phyloP scores from a whole-genome alignment of 2,113 vertebrate genomes.

The Hemiscyllium ocellatum region DNA sequence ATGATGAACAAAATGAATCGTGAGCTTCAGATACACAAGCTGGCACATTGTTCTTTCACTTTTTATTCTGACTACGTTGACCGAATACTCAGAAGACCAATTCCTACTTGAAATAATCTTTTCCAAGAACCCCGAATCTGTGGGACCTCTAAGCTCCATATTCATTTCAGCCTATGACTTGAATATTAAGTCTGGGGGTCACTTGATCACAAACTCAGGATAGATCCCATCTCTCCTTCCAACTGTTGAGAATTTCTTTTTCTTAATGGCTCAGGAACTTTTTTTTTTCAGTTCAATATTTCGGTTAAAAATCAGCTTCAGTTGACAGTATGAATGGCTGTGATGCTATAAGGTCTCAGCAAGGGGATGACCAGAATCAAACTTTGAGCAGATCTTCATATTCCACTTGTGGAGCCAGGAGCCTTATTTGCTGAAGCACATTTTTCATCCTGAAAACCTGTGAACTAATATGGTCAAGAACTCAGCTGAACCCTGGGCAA shows the following conservation, averaged over 20 bases:
- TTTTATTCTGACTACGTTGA: neutral
- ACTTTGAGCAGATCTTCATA: neutral
- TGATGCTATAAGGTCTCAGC: neutral
- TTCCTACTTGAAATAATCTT: neutral
- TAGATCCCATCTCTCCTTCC: neutral
- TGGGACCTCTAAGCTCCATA: neutral
- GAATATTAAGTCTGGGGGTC: neutral
- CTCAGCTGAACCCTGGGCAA: neutral
- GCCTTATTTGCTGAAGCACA: neutral
- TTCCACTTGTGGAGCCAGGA: neutral
- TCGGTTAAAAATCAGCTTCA: neutral
- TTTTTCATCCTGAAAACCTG: neutral
- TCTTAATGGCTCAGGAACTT: too few relatives aligned
- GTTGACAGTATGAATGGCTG: neutral
- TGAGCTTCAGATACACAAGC: neutral
- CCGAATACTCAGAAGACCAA: neutral
- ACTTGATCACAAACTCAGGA: neutral
- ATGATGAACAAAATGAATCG: neutral
- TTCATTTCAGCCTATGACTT: neutral
- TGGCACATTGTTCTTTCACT: too few relatives aligned
- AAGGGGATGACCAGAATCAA: neutral
- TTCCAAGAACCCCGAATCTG: neutral
- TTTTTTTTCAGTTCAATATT: too few relatives aligned
- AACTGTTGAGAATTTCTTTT: neutral
- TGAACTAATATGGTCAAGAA: neutral